These are phyloP conservation scores for Axea sp. DNA, from an alignment of 2,888 invertebrate genomes.

Conservation along the genomic window DNA sequence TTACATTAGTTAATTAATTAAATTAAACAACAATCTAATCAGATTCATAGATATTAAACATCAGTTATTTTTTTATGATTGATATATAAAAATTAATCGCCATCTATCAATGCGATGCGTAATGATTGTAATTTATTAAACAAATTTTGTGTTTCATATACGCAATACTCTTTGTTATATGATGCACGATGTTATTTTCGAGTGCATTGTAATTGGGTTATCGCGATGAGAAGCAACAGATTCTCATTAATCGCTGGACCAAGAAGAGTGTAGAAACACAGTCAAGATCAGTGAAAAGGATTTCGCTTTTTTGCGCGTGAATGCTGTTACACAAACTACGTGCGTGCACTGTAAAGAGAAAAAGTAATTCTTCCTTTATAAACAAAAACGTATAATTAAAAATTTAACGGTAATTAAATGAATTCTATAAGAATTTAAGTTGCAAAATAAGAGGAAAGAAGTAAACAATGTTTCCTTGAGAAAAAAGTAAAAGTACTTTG, in stretches of 20 bases:
- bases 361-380: neutral
- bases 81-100: no score
- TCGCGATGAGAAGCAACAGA: slow-evolving; percentile 34
- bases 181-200: slow-evolving; percentile 35
- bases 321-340: neutral
- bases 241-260: slow-evolving; percentile 53
- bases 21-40: no score
- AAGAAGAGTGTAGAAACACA: slow-evolving; percentile 38
- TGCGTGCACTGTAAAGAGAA: neutral
- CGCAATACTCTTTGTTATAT: slow-evolving; percentile 28
- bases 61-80: no score
- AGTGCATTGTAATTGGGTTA: slow-evolving; percentile 34
- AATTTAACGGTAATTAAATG: no score
- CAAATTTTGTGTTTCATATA: no score
- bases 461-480: no score
- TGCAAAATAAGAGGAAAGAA: no score
- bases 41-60: no score
- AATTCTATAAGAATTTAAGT: no score
- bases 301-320: slow-evolving; percentile 33
- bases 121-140: slow-evolving; percentile 25
- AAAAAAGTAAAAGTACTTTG: no score
- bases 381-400: neutral
- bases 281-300: slow-evolving; percentile 46
- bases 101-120: slow-evolving; percentile 18
- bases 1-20: no score